These are phyloP conservation scores for Macropus fuliginosus DNA, from an alignment of 2,797 vertebrate genomes.

Conservation along the genomic window DNA sequence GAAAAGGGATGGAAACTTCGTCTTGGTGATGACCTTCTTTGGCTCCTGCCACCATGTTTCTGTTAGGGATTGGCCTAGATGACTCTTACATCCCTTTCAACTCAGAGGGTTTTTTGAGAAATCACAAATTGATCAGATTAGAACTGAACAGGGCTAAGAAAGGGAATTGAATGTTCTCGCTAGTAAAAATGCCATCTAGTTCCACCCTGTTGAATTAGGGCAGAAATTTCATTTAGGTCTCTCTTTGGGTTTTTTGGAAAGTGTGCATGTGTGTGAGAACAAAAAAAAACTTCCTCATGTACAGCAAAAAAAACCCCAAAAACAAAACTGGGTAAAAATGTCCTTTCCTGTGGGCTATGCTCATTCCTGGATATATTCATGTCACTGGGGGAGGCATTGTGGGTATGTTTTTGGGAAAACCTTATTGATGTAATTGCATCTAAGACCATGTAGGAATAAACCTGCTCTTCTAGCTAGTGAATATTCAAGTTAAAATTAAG, in stretches of 20 bases:
- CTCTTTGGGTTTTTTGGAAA: background rate
- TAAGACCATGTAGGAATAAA: background rate
- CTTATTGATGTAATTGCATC: background rate
- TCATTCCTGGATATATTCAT: background rate
- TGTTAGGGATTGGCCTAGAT: background rate
- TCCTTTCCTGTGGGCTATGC: background rate
- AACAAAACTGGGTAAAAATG: background rate
- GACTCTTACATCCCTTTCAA: background rate
- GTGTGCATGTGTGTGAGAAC: background rate
- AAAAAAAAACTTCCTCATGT: background rate
- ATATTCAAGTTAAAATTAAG: background rate
- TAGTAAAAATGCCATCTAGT: background rate
- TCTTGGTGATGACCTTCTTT: background rate
- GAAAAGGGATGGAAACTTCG: background rate
- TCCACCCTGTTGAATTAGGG: background rate
- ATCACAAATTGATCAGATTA: background rate
- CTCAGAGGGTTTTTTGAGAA: background rate
- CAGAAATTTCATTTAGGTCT: background rate
- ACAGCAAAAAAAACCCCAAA: background rate
- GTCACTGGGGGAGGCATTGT: background rate
- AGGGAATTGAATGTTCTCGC: background rate
- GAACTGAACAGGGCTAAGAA: background rate
- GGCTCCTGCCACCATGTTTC: background rate
- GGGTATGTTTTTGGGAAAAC: background rate
- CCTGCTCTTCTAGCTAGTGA: background rate